Base-by-base conservation (phyloP, 2,113 vertebrate genomes). In the Cheirogaleus medius region DNA sequence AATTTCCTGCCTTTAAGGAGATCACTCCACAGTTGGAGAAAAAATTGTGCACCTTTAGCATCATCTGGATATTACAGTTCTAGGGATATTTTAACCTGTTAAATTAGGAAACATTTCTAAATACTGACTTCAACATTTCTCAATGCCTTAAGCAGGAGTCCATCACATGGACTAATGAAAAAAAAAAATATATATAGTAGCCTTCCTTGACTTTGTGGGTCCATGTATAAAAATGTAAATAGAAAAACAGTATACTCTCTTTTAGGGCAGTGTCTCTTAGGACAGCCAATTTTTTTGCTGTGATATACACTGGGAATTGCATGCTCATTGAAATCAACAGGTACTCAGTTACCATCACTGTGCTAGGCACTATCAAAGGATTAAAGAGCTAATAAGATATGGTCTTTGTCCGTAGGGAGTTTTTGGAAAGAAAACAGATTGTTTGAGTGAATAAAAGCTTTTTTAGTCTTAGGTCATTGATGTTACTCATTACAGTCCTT, bases 41-140 rank as follows among this genome's bases (percentile, higher is more conserved):
- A 69, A 37, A 44, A 4, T 5, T 78, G 9, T 78, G 11, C 58
- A n/a, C 20, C 5, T 37, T 39, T 44, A 71, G 9, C n/a, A 68
- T 17, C 32, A 68, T 66, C 49, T 76, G n/a, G 12, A 87, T 25
- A 20, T 32, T 64, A 29, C 34, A 47, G 1, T 77, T 92, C 27
- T 81, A 14, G 23, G 76, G 32, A 78, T 52, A 64, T 63, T 83
- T 91, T 68, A 82, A 63, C 27, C 37, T 82, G 58, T 69, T 80
- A 60, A 90, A 76, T 69, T 66, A 84, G 4, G 9, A 90, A 85
- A 52, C 5, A n/a, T 88, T 93, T 95, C 54, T 34, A 81, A 96
- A 83, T 37, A 52, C 29, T 47, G n/a, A 83, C 8, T 49, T 77
- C 21, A 4, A n/a, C 18, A 42, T 84, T 94, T 80, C 29, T 63